A percentile compares a stretch with the other conserved stretches of the same genome.
Evolutionary conservation across 2,888 invertebrate genomes (phyloP).

Genomic region (Glaucopsyche alexis): DNA sequence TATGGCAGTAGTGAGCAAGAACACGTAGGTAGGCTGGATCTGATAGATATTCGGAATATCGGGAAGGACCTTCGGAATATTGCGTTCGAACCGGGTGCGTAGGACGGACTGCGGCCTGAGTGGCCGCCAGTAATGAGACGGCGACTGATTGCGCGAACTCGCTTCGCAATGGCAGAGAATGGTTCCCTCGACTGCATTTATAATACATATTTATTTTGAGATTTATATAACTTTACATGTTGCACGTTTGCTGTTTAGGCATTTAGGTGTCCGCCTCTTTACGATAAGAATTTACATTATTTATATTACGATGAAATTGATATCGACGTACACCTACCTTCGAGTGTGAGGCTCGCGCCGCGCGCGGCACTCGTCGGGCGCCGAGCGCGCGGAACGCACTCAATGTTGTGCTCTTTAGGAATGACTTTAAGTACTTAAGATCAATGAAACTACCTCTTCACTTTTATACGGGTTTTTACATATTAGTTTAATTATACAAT

Average conservation of each 20-base stretch:
- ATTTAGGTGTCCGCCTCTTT: slow-evolving; percentile 74
- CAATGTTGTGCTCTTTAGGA: slow-evolving; percentile 64
- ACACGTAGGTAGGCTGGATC: slow-evolving; percentile 48
- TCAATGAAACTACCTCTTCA: slow-evolving; percentile 78
- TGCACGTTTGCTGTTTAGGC: slow-evolving; percentile 74
- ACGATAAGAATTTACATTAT: slow-evolving; percentile 65
- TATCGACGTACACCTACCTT: slow-evolving; percentile 50
- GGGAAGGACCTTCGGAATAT: slow-evolving; percentile 58
- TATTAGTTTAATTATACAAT: slow-evolving; percentile 80
- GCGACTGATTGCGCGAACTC: slow-evolving; percentile 73
- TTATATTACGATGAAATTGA: slow-evolving; percentile 47
- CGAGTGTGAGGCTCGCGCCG: slow-evolving; percentile 44
- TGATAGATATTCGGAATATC: slow-evolving; percentile 37
- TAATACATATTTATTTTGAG: slow-evolving; percentile 79
- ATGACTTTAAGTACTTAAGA: slow-evolving; percentile 77
- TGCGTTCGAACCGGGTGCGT: slow-evolving; percentile 57
- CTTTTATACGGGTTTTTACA: slow-evolving; percentile 79
- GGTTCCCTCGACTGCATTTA: slow-evolving; percentile 78
- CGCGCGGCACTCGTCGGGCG: slow-evolving; percentile 43
- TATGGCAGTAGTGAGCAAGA: slow-evolving; percentile 48
- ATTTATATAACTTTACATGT: slow-evolving; percentile 71
- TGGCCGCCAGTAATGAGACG: slow-evolving; percentile 63
- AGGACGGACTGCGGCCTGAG: slow-evolving; percentile 51
- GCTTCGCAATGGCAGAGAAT: slow-evolving; percentile 69
- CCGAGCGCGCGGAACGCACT: slow-evolving; percentile 47